These are phyloP conservation scores for Cladopsammia gracilis DNA, from an alignment of 64 coral and sea anemone species.

Conservation along the genomic window DNA sequence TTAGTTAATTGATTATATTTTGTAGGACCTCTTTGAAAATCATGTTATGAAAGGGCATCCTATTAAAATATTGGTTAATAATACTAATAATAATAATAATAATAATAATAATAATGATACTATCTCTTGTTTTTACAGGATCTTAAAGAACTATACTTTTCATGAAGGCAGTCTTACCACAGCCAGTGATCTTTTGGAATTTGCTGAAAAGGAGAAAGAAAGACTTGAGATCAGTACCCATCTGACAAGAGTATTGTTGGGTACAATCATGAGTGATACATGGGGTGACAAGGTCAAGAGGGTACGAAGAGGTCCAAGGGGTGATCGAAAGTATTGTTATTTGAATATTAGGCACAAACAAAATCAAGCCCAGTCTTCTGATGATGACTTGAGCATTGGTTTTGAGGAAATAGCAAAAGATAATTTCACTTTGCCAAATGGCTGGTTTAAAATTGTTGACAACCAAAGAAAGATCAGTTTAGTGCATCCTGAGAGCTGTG, in stretches of 20 bases:
- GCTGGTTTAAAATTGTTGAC: conserved; percentile 27
- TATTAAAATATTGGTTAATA: no score
- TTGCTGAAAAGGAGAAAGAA: conserved; percentile 21
- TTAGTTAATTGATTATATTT: no score
- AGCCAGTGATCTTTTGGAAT: conserved; percentile 7
- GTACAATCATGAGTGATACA: background rate
- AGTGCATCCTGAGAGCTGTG: background rate
- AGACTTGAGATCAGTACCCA: background rate
- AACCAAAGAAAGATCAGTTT: background rate
- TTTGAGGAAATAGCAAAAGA: background rate
- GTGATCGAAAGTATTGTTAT: background rate
- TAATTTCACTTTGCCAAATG: background rate
- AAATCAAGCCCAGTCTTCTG: background rate
- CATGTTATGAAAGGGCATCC: no score
- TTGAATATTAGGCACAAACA: background rate
- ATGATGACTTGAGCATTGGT: background rate
- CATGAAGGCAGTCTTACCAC: background rate
- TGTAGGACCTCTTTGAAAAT: no score
- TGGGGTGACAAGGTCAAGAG: conserved; percentile 25
- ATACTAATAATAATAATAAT: no score
- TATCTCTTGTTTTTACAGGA: background rate
- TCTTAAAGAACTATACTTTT: conserved; percentile 14
- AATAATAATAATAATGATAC: no score
- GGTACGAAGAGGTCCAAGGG: conserved; percentile 6
- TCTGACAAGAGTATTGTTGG: background rate